Percentiles rank a stretch among this genome's conserved stretches.
These are phyloP conservation scores for Eilema sororculum DNA, from an alignment of 2,888 invertebrate genomes.

Conservation along the genomic window DNA sequence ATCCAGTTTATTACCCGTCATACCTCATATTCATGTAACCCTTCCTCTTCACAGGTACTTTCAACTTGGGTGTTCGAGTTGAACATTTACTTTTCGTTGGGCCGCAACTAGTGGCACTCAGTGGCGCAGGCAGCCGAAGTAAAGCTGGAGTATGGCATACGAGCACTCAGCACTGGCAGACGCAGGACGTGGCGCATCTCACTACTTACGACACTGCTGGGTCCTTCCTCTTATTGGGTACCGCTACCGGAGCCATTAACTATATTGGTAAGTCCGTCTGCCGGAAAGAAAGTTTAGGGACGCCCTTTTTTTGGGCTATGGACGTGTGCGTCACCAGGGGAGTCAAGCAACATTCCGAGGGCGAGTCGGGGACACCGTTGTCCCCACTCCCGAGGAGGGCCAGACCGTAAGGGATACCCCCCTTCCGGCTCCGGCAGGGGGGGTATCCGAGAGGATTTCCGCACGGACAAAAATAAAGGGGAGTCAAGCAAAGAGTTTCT, in stretches of 20 bases:
- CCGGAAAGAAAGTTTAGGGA: no score
- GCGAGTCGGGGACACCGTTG: no score
- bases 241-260: conserved; percentile 98
- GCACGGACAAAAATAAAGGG: no score
- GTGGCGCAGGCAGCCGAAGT: conserved; percentile 84
- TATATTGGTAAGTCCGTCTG: conserved; percentile 92
- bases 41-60: conserved; percentile 88
- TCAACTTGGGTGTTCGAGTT: conserved; percentile 96
- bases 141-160: conserved; percentile 99
- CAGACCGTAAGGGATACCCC: no score
- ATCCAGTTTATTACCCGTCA: no score
- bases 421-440: no score
- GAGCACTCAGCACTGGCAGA: conserved; percentile 99
- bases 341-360: no score
- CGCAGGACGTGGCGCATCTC: conserved; percentile 97
- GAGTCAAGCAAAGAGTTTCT: no score
- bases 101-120: conserved; percentile 98
- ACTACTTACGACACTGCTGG: conserved; percentile 99
- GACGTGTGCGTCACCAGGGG: no score
- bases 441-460: no score
- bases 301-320: no score
- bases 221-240: conserved; percentile 97
- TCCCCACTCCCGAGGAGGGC: no score
- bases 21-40: not conserved
- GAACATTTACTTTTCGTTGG: conserved; percentile 99